Conservation (phyloP, 2,113 vertebrate species). For the Phyllostomus discolor region DNA sequence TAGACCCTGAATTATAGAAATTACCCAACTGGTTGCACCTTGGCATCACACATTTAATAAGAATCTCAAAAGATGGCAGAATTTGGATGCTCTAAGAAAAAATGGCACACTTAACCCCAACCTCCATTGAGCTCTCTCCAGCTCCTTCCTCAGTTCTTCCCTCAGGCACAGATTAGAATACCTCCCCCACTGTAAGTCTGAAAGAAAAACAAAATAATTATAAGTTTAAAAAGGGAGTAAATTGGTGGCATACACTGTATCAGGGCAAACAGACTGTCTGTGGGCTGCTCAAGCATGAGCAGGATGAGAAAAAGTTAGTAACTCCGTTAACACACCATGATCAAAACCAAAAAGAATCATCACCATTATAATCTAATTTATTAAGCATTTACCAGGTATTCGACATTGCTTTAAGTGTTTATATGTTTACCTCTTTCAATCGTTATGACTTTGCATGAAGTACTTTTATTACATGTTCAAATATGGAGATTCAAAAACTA, state of each 20-base stretch:
- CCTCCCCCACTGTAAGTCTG: neutral
- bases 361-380: neutral
- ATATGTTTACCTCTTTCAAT: neutral
- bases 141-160: neutral
- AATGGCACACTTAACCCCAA: neutral
- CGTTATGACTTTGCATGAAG: neutral
- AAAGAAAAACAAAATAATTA: neutral
- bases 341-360: neutral
- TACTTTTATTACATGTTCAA: neutral
- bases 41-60: neutral
- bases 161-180: neutral
- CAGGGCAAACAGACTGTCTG: neutral
- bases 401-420: neutral
- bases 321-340: neutral
- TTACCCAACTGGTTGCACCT: neutral
- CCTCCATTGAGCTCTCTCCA: neutral
- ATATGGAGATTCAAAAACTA: neutral
- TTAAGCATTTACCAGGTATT: neutral
- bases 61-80: neutral
- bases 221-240: neutral
- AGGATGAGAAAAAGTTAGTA: neutral
- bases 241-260: neutral
- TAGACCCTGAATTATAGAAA: neutral
- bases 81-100: neutral
- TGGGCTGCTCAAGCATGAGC: neutral